Evolutionary conservation across 2,113 vertebrate species (phyloP).

Genomic region (Sula dactylatra): DNA sequence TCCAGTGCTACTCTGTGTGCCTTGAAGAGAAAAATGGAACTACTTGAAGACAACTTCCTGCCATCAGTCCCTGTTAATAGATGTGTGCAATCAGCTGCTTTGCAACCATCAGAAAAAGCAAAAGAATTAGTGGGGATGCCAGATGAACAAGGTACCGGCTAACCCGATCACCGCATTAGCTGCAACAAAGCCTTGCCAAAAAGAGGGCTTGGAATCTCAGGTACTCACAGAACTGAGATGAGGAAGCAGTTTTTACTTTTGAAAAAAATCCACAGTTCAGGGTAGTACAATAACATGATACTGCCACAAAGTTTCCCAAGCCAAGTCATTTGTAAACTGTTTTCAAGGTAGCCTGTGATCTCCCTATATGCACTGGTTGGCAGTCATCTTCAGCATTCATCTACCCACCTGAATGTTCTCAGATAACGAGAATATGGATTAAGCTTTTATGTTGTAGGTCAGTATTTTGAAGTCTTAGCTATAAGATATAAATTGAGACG

Average conservation of each 20-base stretch:
- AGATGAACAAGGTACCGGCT: neutral
- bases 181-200: neutral
- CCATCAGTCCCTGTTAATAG: neutral
- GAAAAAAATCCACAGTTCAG: neutral
- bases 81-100: neutral
- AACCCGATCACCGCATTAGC: neutral
- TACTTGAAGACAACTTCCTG: neutral
- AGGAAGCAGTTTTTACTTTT: neutral
- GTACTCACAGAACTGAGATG: neutral
- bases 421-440: neutral
- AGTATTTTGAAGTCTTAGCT: neutral
- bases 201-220: neutral
- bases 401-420: neutral
- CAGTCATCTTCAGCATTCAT: neutral
- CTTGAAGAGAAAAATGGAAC: neutral
- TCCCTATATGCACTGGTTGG: neutral
- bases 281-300: neutral
- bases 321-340: neutral
- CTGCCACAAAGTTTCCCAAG: neutral
- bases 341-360: neutral
- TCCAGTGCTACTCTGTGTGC: accelerated
- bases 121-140: neutral
- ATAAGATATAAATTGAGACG: neutral
- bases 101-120: neutral
- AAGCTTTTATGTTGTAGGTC: neutral